Percentiles rank a stretch among this genome's conserved stretches.
phyloP scores from a whole-genome alignment of 2,113 vertebrate species.

The Pogona vitticeps region DNA sequence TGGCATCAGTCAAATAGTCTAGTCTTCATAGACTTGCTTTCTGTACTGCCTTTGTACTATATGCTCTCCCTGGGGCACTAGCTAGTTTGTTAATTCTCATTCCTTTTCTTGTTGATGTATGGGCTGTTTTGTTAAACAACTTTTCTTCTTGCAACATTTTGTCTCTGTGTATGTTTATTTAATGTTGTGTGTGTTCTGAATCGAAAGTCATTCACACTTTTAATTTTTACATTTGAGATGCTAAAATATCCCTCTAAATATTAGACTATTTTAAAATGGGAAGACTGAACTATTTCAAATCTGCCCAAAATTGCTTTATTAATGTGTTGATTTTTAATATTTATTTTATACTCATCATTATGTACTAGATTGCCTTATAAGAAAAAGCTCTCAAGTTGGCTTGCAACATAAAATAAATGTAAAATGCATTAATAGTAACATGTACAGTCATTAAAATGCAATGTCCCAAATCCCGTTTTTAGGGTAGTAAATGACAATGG shows the following conservation, averaged over 20 bases:
- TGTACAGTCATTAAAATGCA: not conserved
- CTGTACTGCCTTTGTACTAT: slow-evolving; percentile 68
- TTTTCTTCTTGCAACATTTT: slow-evolving; percentile 61
- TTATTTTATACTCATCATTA: not conserved
- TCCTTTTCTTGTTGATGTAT: slow-evolving; percentile 67
- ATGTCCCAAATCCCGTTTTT: too few relatives aligned
- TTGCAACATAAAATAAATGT: not conserved
- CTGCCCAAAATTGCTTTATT: slow-evolving; percentile 45
- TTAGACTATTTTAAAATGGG: too few relatives aligned
- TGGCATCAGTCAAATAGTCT: slow-evolving; percentile 56
- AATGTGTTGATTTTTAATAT: slow-evolving; percentile 29
- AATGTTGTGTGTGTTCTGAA: slow-evolving; percentile 50
- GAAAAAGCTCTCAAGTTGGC: not conserved
- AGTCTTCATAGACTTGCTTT: slow-evolving; percentile 44
- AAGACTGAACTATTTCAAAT: slow-evolving; percentile 35
- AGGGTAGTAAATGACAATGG: too few relatives aligned
- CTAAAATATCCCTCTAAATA: slow-evolving; percentile 37
- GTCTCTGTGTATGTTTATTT: slow-evolving; percentile 39
- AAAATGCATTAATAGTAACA: not conserved
- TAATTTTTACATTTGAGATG: slow-evolving; percentile 47
- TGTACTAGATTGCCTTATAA: not conserved
- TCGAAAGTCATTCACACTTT: slow-evolving; percentile 1
- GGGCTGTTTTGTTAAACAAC: slow-evolving; percentile 66
- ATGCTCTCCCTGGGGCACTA: slow-evolving; percentile 58
- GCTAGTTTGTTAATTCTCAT: slow-evolving; percentile 58